These are phyloP conservation scores for Ceyx cyanopectus DNA, from an alignment of 2,113 vertebrate species.

Conservation along the genomic window DNA sequence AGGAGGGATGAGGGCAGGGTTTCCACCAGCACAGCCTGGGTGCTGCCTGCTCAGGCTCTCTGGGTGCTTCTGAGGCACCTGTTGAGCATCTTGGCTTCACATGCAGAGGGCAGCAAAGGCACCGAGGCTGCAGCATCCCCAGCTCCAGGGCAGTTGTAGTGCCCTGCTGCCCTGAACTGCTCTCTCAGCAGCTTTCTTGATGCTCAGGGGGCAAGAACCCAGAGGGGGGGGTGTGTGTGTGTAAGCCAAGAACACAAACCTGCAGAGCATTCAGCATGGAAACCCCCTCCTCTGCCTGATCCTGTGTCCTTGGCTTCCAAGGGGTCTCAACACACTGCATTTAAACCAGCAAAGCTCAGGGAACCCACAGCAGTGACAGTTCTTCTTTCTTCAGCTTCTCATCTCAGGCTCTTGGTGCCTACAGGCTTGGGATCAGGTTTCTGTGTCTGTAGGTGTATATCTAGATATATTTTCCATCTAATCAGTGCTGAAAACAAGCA, in stretches of 20 bases:
- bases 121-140: neutral
- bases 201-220: neutral
- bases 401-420: neutral
- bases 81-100: neutral
- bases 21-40: neutral
- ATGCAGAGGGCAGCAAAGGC: neutral
- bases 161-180: neutral
- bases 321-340: rapidly evolving
- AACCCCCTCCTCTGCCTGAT: neutral
- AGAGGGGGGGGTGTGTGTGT: neutral
- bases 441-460: neutral
- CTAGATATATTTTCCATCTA: neutral
- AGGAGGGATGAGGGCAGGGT: neutral
- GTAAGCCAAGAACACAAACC: neutral
- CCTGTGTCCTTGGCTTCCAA: neutral
- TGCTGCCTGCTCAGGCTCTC: neutral
- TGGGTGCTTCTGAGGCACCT: neutral
- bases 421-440: constrained; percentile 21
- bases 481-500: neutral
- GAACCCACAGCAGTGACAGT: constrained; percentile 4
- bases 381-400: neutral
- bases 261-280: neutral
- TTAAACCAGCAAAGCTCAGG: neutral
- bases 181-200: neutral
- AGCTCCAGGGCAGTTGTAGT: rapidly evolving